A percentile compares a stretch with the other conserved stretches of the same genome.
phyloP scores from a whole-genome alignment of 2,888 invertebrate species.

The Orthosia incerta region DNA sequence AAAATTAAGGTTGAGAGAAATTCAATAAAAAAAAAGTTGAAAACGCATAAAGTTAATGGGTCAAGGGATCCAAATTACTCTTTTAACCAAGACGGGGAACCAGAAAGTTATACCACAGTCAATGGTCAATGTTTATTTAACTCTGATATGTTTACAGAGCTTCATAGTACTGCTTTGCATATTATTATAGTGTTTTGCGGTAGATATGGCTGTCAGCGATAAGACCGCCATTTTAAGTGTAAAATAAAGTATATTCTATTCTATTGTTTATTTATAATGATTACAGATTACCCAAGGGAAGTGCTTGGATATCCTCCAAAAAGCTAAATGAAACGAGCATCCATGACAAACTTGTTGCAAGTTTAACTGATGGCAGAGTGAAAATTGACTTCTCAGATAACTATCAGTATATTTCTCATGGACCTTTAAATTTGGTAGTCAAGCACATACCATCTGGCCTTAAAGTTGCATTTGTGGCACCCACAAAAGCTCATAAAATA shows the following conservation, averaged over 20 bases:
- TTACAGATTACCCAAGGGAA: conserved; percentile 84
- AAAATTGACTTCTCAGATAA: conserved; percentile 83
- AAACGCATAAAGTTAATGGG: too few relatives aligned
- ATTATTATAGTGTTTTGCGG: background rate
- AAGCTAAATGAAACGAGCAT: conserved; percentile 81
- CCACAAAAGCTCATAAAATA: conserved; percentile 86
- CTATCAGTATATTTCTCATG: conserved; percentile 84
- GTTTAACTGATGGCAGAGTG: conserved; percentile 83
- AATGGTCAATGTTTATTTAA: too few relatives aligned
- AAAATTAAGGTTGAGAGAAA: too few relatives aligned
- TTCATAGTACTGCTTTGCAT: background rate
- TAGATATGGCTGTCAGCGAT: too few relatives aligned
- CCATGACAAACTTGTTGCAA: conserved; percentile 83
- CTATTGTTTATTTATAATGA: background rate
- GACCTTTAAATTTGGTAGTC: conserved; percentile 83
- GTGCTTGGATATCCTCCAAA: conserved; percentile 90
- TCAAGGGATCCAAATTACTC: too few relatives aligned
- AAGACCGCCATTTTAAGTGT: too few relatives aligned
- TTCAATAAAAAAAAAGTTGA: too few relatives aligned
- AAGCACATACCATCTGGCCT: conserved; percentile 84
- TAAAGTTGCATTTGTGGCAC: conserved; percentile 88
- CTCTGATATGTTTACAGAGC: background rate
- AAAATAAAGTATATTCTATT: too few relatives aligned
- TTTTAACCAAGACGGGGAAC: too few relatives aligned
- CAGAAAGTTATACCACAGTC: too few relatives aligned